A percentile compares a stretch with the other conserved stretches of the same genome.
phyloP scores from a whole-genome alignment of 2,888 invertebrate species.

The Hybos culiciformis region DNA sequence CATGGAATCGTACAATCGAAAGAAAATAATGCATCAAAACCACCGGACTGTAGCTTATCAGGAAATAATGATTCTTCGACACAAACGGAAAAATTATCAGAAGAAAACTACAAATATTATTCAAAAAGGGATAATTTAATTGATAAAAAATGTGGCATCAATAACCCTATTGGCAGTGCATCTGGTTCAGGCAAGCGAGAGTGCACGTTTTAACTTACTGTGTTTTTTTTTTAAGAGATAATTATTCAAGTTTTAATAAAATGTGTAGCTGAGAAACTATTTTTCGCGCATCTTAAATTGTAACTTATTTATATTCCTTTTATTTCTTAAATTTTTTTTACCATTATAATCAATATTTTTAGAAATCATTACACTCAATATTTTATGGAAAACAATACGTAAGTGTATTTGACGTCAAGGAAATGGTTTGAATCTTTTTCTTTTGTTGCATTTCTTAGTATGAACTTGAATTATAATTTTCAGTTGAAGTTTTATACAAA shows the following conservation, averaged over 20 bases:
- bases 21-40: conserved; percentile 17
- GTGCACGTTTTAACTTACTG: conserved; percentile 17
- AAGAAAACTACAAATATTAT: not conserved
- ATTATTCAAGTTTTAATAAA: too few species aligned
- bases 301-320: too few species aligned
- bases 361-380: not conserved
- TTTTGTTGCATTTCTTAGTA: too few species aligned
- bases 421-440: too few species aligned
- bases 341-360: conserved; percentile 11
- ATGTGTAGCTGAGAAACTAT: too few species aligned
- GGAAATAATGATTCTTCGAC: not conserved
- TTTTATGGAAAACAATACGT: not conserved
- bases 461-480: too few species aligned
- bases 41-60: not conserved
- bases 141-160: not conserved
- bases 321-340: conserved; percentile 5
- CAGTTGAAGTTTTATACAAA: too few species aligned
- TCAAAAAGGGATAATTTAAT: not conserved
- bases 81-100: not conserved
- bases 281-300: too few species aligned
- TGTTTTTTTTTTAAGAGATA: conserved; percentile 17
- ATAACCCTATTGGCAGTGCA: conserved; percentile 14
- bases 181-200: conserved; percentile 27
- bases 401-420: too few species aligned
- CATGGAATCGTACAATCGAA: conserved; percentile 34